These are phyloP conservation scores for Parnassius mnemosyne DNA, from an alignment of 2,888 invertebrate genomes.

Conservation along the genomic window DNA sequence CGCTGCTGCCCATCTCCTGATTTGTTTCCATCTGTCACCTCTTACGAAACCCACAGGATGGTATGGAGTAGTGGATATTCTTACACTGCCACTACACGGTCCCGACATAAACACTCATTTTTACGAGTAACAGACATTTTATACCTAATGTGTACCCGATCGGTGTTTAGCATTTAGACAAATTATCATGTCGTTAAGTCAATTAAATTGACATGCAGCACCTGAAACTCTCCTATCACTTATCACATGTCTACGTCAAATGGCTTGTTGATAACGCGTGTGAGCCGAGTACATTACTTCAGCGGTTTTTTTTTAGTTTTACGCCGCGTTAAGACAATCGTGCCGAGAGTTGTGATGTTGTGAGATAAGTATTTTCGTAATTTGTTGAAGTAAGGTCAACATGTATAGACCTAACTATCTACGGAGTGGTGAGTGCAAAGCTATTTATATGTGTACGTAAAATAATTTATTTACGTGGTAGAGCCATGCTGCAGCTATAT, in stretches of 20 bases:
- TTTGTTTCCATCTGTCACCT: too few species aligned
- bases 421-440: conserved; percentile 46
- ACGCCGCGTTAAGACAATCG: conserved; percentile 43
- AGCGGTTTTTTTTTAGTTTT: conserved; percentile 47
- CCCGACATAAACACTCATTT: too few species aligned
- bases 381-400: conserved; percentile 27
- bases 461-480: too few species aligned
- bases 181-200: conserved; percentile 27
- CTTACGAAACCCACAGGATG: too few species aligned
- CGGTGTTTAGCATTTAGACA: conserved; percentile 7
- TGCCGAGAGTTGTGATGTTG: conserved; percentile 37
- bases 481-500: too few species aligned
- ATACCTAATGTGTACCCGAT: neutral
- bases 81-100: too few species aligned
- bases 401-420: conserved; percentile 53
- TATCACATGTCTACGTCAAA: conserved; percentile 55
- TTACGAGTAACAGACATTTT: too few species aligned
- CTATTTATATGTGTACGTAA: neutral
- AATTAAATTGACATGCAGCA: conserved; percentile 34
- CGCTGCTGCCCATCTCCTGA: too few species aligned
- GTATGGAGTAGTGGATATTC: too few species aligned
- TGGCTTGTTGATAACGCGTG: conserved; percentile 46
- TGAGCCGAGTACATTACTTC: conserved; percentile 37
- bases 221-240: conserved; percentile 38
- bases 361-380: conserved; percentile 46